These are phyloP conservation scores for Panagrolaimus sp. DNA, from an alignment of 1,140 invertebrate genomes.

Conservation along the genomic window DNA sequence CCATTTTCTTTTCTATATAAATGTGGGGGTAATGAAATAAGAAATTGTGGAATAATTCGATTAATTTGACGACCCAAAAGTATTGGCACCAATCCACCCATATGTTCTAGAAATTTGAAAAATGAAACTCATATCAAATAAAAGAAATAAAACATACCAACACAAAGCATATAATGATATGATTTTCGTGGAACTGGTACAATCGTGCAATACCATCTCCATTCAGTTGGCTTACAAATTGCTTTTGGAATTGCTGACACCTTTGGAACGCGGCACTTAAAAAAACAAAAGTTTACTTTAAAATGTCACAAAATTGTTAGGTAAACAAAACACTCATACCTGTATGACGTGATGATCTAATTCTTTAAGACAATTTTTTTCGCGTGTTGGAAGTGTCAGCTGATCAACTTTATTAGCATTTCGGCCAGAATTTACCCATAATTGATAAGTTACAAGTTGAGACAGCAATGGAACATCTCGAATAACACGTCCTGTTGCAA, in stretches of 20 bases:
- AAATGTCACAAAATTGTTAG: too few species aligned
- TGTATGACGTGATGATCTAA: constrained; percentile 91
- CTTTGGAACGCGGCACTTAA: constrained; percentile 81
- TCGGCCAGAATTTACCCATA: constrained; percentile 50
- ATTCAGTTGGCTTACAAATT: constrained; percentile 77
- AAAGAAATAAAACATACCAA: constrained; percentile 62
- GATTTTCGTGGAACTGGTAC: constrained; percentile 62
- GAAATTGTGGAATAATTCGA: constrained; percentile 93
- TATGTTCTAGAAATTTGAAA: constrained; percentile 65
- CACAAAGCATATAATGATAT: constrained; percentile 77
- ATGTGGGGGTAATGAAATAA: constrained; percentile 85
- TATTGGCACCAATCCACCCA: constrained; percentile 88
- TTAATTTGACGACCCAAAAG: constrained; percentile 89
- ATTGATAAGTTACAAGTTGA: constrained; percentile 64
- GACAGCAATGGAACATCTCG: constrained; percentile 80
- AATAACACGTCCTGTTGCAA: constrained; percentile 81
- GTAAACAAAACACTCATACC: too few species aligned
- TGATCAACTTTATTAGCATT: constrained; percentile 64
- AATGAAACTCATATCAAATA: neutral
- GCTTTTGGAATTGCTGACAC: constrained; percentile 65
- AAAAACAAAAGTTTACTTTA: too few species aligned
- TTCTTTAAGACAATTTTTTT: constrained; percentile 75
- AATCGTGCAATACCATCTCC: constrained; percentile 89
- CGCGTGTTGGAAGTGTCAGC: constrained; percentile 75
- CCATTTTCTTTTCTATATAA: neutral